Base-by-base conservation (phyloP, 2,888 invertebrate genomes). In the Ramazzottius varieornatus region DNA sequence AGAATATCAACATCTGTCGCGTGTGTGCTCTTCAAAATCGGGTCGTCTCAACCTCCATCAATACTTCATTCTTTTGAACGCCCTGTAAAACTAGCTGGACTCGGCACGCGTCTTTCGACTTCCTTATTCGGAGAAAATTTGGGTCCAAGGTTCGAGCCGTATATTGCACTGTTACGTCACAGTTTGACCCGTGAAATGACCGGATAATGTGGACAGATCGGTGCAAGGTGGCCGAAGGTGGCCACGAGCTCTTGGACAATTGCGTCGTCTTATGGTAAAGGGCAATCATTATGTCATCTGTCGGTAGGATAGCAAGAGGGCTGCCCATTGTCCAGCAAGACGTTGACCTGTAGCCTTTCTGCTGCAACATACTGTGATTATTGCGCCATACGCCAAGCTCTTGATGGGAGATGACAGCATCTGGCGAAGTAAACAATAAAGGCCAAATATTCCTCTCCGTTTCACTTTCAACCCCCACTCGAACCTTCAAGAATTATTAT, bases 281-380 rank as follows among this genome's bases (percentile, higher is more conserved):
- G 54, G n/a, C 29, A 54, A 54, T 54, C 24, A 54, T 54, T 54
- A 54, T 54, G 54, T 54, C 54, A 54, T 54, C 54, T 54, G 54
- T 29, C 54, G 54, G 20, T 54, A 54, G 29, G 29, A 29, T 4
- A 24, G 29, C 20, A 8, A 24, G 29, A 29, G 4, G 20, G 8
- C 54, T n/a, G 29, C 24, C 4, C 54, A 16, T 13, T 13, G 29
- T 24, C 4, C 4, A 54, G 29, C 29, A 4, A n/a, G 54, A 29
- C 54, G 29, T 54, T 54, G 54, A 54, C 54, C 54, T 54, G 54
- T 29, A 40, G 40, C 40, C 8, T 40, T 20, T 40, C 8, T 40
- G 20, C 40, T 20, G 54, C 54, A 29, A 29, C 54, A 54, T 54
- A 24, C 29, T 40, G 40, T 24, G 54, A 54, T 29, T 13, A 29